A percentile compares a stretch with the other conserved stretches of the same genome.
These are phyloP conservation scores for Eolophus roseicapilla DNA, from an alignment of 2,113 vertebrate species.

Conservation along the genomic window DNA sequence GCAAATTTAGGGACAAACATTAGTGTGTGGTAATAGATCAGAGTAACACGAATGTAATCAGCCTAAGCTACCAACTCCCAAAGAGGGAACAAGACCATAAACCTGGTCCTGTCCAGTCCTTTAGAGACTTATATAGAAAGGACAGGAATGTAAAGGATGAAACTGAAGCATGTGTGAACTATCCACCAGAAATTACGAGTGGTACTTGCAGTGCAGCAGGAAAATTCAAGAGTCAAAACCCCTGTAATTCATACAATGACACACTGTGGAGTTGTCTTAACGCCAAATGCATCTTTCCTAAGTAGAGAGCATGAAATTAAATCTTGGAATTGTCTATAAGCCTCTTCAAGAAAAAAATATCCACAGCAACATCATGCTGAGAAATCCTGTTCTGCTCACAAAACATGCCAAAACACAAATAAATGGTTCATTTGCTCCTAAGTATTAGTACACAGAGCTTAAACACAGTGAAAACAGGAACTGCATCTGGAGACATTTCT, in stretches of 20 bases:
- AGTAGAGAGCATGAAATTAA: neutral
- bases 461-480: neutral
- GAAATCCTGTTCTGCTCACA: neutral
- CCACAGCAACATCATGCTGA: neutral
- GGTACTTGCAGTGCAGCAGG: neutral
- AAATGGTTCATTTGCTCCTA: neutral
- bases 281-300: neutral
- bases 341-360: neutral
- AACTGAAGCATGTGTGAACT: neutral
- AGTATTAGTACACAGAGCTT: neutral
- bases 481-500: neutral
- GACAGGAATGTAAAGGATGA: neutral
- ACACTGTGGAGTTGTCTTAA: neutral
- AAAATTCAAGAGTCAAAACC: neutral
- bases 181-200: neutral
- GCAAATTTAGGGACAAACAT: neutral
- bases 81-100: neutral
- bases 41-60: neutral
- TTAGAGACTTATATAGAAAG: neutral
- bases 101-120: neutral
- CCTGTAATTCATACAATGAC: neutral
- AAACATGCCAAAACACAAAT: neutral
- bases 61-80: neutral
- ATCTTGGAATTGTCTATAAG: neutral
- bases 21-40: neutral